Percentiles rank a stretch among this genome's conserved stretches.
These are phyloP conservation scores for Nesoenas mayeri DNA, from an alignment of 2,113 vertebrate genomes.

Conservation along the genomic window DNA sequence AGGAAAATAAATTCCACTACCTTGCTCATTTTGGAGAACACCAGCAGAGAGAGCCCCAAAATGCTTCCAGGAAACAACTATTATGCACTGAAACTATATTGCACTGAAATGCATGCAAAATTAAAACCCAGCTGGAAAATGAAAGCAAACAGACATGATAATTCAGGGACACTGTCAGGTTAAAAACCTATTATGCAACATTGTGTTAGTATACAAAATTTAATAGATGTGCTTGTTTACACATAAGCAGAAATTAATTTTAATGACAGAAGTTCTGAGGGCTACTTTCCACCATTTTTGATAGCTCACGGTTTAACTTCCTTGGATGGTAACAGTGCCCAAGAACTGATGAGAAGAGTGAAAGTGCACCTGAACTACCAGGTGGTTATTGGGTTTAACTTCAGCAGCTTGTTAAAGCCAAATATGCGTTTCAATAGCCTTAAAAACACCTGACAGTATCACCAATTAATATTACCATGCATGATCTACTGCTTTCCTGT, in stretches of 20 bases:
- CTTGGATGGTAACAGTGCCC: neutral
- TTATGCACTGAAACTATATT: neutral
- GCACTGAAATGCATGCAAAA: constrained; percentile 62
- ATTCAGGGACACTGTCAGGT: constrained; percentile 58
- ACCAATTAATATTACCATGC: constrained; percentile 46
- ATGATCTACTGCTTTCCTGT: constrained; percentile 19
- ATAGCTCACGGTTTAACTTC: neutral
- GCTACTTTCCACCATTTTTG: neutral
- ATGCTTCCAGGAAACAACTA: constrained; percentile 39
- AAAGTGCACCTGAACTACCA: neutral
- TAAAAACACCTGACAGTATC: constrained; percentile 54
- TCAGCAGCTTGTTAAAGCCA: neutral
- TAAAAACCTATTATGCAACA: neutral
- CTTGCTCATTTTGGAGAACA: constrained; percentile 33
- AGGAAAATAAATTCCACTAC: neutral
- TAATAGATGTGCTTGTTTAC: neutral
- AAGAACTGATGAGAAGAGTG: neutral
- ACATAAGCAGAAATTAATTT: neutral
- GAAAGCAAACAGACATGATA: constrained; percentile 58
- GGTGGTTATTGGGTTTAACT: neutral
- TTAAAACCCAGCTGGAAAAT: constrained; percentile 66
- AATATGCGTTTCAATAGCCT: neutral
- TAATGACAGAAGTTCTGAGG: neutral
- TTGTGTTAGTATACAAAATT: neutral
- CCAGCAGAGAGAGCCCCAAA: constrained; percentile 39